These are phyloP conservation scores for Oryctes rhinoceros DNA, from an alignment of 1,140 invertebrate genomes.

Conservation along the genomic window DNA sequence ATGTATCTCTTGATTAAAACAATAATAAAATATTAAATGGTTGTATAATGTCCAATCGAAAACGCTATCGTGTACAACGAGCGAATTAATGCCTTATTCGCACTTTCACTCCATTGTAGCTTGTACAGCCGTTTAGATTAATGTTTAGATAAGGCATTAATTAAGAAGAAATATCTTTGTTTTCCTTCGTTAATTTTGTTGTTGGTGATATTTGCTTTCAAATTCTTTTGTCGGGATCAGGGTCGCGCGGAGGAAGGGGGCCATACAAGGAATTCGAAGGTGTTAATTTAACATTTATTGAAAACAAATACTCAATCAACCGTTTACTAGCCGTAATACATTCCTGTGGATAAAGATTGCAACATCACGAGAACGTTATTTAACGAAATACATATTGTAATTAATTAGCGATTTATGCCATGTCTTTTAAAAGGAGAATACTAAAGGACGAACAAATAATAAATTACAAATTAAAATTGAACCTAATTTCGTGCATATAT, in stretches of 20 bases:
- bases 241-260: not conserved
- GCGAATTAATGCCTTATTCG: slow-evolving; percentile 9
- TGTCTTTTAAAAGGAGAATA: not conserved
- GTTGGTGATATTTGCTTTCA: not conserved
- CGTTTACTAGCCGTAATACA: too few species aligned
- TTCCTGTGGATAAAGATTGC: too few species aligned
- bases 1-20: slow-evolving; percentile 12
- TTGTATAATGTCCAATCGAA: slow-evolving; percentile 24
- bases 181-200: slow-evolving; percentile 6
- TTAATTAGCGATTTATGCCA: too few species aligned
- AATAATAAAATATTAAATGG: slow-evolving; percentile 18
- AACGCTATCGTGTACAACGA: not conserved
- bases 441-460: too few species aligned
- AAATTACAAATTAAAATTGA: too few species aligned
- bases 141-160: not conserved
- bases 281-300: not conserved
- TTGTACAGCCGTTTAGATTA: slow-evolving; percentile 15
- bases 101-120: slow-evolving; percentile 15
- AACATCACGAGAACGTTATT: too few species aligned
- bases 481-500: too few species aligned
- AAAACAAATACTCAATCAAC: too few species aligned
- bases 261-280: not conserved
- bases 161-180: slow-evolving; percentile 22
- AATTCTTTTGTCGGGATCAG: slow-evolving; percentile 5
- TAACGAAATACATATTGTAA: too few species aligned